These are phyloP conservation scores for Lydus trimaculatus DNA, from an alignment of 2,888 invertebrate genomes.

Conservation along the genomic window DNA sequence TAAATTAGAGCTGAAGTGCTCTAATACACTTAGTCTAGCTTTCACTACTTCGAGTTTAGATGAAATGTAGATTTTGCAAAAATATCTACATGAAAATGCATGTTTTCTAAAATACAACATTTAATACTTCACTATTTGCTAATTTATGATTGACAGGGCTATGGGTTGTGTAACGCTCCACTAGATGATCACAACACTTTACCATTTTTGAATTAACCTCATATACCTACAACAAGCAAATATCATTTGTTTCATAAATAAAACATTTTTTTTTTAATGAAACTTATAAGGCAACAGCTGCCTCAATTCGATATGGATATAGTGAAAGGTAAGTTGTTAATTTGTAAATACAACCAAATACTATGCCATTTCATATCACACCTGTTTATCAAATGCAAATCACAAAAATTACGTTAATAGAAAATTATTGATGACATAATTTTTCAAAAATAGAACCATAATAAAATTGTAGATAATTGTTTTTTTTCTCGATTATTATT, in stretches of 20 bases:
- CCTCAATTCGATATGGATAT: constrained; percentile 39
- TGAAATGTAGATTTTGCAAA: no score
- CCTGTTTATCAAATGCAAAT: not conserved
- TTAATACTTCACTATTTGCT: not conserved
- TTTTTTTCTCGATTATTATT: no score
- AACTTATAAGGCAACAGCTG: constrained; percentile 30
- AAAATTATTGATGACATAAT: not conserved
- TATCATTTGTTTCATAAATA: not conserved
- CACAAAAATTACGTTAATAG: not conserved
- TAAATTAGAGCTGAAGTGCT: no score
- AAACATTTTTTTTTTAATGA: not conserved
- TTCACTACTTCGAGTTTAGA: no score
- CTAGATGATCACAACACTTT: not conserved
- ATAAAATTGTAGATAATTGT: not conserved
- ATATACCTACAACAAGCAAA: not conserved
- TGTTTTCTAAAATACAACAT: no score
- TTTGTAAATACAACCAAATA: not conserved
- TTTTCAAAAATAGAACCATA: not conserved
- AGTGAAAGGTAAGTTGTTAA: constrained; percentile 30
- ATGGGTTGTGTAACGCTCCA: not conserved
- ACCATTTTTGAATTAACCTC: not conserved
- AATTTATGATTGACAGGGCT: not conserved
- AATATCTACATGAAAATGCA: no score
- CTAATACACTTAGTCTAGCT: no score
- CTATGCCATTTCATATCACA: not conserved